Evolutionary conservation across 2,888 invertebrate species (phyloP).

Genomic region (Pollenia labialis): DNA sequence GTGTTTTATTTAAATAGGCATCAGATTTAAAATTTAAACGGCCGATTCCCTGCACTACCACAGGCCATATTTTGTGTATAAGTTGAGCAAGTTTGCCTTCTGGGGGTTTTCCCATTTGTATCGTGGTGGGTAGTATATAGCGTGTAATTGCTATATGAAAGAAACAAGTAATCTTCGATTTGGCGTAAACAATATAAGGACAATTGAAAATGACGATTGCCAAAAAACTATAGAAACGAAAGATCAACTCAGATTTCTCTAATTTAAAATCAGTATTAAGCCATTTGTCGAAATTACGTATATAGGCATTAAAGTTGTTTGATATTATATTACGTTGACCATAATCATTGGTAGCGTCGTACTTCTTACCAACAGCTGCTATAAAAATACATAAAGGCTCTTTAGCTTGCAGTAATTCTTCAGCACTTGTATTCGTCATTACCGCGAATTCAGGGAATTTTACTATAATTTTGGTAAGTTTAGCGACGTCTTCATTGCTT

Average conservation of each 20-base stretch:
- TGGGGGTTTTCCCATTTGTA: constrained; percentile 84
- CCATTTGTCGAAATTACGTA: constrained; percentile 82
- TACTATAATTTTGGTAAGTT: constrained; percentile 78
- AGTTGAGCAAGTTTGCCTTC: constrained; percentile 84
- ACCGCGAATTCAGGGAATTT: constrained; percentile 79
- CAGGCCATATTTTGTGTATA: constrained; percentile 85
- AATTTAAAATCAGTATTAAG: constrained; percentile 76
- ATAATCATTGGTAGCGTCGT: constrained; percentile 56
- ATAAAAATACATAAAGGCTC: constrained; percentile 83
- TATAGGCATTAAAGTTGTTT: constrained; percentile 81
- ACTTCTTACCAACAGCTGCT: constrained; percentile 79
- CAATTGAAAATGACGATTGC: constrained; percentile 84
- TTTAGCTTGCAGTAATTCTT: constrained; percentile 78
- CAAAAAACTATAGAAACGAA: constrained; percentile 83
- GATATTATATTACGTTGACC: constrained; percentile 78
- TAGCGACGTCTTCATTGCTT: constrained; percentile 79
- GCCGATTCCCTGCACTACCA: constrained; percentile 85
- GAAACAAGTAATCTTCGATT: constrained; percentile 83
- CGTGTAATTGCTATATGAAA: constrained; percentile 85
- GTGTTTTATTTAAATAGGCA: constrained; percentile 84
- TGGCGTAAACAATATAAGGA: constrained; percentile 80
- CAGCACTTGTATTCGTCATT: constrained; percentile 76
- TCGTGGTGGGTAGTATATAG: constrained; percentile 85
- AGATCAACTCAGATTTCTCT: constrained; percentile 79
- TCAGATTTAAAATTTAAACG: constrained; percentile 84